phyloP scores from a whole-genome alignment of 2,888 invertebrate species.

The Eilema sororculum region DNA sequence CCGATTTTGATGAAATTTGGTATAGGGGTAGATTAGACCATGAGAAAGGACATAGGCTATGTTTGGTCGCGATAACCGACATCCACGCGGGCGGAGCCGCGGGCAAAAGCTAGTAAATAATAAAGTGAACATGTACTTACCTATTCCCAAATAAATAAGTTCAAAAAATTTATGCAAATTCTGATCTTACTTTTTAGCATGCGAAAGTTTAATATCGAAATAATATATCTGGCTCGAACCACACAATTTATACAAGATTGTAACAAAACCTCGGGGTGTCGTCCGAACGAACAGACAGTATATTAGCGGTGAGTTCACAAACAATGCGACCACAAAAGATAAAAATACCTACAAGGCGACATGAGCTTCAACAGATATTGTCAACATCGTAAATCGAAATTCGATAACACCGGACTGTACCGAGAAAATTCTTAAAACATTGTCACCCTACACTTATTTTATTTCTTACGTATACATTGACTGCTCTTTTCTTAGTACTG shows the following conservation, averaged over 20 bases:
- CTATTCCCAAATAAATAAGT: neutral
- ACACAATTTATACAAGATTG: slow-evolving; percentile 45
- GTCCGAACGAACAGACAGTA: slow-evolving; percentile 24
- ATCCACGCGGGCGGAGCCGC: too few relatives aligned
- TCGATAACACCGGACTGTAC: slow-evolving; percentile 71
- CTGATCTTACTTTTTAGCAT: neutral
- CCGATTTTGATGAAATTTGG: too few relatives aligned
- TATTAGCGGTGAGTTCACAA: slow-evolving; percentile 56
- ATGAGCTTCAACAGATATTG: slow-evolving; percentile 76
- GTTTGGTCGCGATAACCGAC: too few relatives aligned
- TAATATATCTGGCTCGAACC: slow-evolving; percentile 16
- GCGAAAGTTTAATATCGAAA: neutral
- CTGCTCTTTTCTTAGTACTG: neutral
- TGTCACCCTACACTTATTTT: slow-evolving; percentile 61
- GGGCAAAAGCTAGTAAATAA: too few relatives aligned
- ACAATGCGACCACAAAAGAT: slow-evolving; percentile 68
- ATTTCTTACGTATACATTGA: slow-evolving; percentile 17
- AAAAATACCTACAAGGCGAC: slow-evolving; percentile 73
- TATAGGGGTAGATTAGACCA: too few relatives aligned
- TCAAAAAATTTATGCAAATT: neutral
- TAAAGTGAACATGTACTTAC: too few relatives aligned
- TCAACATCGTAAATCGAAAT: slow-evolving; percentile 80
- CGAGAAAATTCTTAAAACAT: slow-evolving; percentile 49
- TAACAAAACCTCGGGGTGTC: slow-evolving; percentile 44
- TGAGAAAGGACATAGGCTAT: too few relatives aligned